Base-by-base conservation (phyloP, 2,888 invertebrate species). In the Sesia apiformis region DNA sequence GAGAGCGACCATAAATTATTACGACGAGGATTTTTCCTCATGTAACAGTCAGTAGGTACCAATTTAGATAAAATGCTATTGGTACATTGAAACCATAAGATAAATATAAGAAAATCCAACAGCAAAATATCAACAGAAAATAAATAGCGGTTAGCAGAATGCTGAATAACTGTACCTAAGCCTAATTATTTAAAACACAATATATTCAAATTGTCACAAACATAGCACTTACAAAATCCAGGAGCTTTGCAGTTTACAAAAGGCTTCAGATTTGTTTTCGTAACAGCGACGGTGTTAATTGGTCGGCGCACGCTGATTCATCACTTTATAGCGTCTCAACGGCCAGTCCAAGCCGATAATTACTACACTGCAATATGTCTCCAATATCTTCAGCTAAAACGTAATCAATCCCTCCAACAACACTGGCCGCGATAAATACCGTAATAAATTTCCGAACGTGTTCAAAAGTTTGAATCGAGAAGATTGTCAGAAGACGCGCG, bases 251-350 rank as follows among this genome's bases (percentile, higher is more conserved):
- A 70, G 71, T 64, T 63, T 66, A 72, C 62, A 67, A 66, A 60
- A 73, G 74, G 70, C 77, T 70, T 62, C 74, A 73, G 78, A 77
- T 84, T 82, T 86, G 87, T 87, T 87, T 85, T 84, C 80, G 84
- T 79, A 78, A 72, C 79, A 78, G 76, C 76, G 76, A 78, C 81
- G 82, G 70, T 74, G 78, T 81, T 87, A 88, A 88, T 88, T 86
- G 86, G 80, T 81, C 81, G 81, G 82, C 82, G 83, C 81, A 75
- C 85, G 86, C 87, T 88, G 84, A 88, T 85, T 88, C 88, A 88
- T 88, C 87, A 88, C 88, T 87, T 81, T 81, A 81, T 78, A 85
- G 72, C 83, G 85, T 85, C 84, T 81, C 81, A 80, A 72, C 76
- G 81, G 81, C 79, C 77, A 78, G 74, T 77, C 74, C 77, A 67